A percentile compares a stretch with the other conserved stretches of the same genome.
Evolutionary conservation across 2,888 invertebrate genomes (phyloP).

Genomic region (Phrixothrix hirtus): DNA sequence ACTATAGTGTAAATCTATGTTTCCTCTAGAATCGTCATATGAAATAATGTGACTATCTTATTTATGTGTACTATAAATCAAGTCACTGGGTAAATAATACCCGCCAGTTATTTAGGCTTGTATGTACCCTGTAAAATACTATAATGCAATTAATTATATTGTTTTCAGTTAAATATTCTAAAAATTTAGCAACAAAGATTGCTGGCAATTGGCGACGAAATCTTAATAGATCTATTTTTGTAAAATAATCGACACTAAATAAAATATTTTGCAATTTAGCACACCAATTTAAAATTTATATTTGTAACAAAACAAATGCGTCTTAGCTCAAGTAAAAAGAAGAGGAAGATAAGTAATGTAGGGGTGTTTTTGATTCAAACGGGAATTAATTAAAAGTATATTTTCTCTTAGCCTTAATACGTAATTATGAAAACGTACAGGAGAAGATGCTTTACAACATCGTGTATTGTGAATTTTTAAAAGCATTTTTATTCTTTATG

Average conservation of each 20-base stretch:
- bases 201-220: no score
- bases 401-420: slow-evolving; percentile 24
- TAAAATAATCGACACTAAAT: not conserved
- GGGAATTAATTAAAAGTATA: slow-evolving; percentile 28
- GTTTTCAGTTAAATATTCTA: no score
- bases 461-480: slow-evolving; percentile 45
- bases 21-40: no score
- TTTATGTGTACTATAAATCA: no score
- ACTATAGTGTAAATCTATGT: no score
- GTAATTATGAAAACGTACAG: slow-evolving; percentile 28
- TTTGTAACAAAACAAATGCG: not conserved
- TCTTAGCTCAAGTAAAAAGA: slow-evolving; percentile 3
- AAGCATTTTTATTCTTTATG: slow-evolving; percentile 44
- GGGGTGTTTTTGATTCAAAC: slow-evolving; percentile 19
- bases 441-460: slow-evolving; percentile 23
- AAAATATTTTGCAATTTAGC: not conserved
- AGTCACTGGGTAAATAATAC: no score
- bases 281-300: no score
- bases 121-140: no score
- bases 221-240: not conserved
- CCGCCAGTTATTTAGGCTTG: no score
- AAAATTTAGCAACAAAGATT: not conserved
- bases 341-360: slow-evolving; percentile 1
- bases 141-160: no score
- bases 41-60: no score